Percentiles rank a stretch among this genome's conserved stretches.
These are phyloP conservation scores for Scaptodrosophila latifasciaeformis DNA, from an alignment of 2,888 invertebrate genomes.

Conservation along the genomic window DNA sequence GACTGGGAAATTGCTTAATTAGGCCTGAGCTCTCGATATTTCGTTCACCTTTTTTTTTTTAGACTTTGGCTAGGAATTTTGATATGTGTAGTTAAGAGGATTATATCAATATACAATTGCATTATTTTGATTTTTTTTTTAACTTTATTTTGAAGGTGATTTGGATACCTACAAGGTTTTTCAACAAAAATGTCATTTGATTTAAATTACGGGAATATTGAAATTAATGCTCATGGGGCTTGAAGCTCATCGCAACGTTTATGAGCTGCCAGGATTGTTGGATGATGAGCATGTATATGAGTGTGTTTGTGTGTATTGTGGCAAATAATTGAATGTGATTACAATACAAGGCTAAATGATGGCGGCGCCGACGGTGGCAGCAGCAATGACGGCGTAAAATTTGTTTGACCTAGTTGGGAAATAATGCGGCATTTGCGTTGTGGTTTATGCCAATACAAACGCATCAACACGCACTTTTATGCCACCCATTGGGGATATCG, in stretches of 20 bases:
- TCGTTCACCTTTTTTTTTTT: no score
- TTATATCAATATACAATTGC: no score
- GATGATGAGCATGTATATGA: background rate
- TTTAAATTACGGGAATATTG: constrained; percentile 56
- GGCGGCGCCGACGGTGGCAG: constrained; percentile 20
- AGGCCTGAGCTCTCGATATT: no score
- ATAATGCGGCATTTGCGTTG: no score
- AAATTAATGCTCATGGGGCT: constrained; percentile 39
- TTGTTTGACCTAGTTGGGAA: constrained; percentile 54
- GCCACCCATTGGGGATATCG: no score
- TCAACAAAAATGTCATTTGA: constrained; percentile 41
- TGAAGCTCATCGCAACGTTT: background rate
- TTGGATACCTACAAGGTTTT: constrained; percentile 3
- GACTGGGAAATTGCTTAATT: constrained; percentile 60
- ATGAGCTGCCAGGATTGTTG: background rate
- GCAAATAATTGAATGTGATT: constrained; percentile 61
- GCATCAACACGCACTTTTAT: no score
- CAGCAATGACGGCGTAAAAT: constrained; percentile 39
- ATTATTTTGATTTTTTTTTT: no score
- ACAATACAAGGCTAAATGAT: constrained; percentile 29
- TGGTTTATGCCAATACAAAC: no score
- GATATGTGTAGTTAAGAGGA: no score
- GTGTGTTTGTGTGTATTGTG: constrained; percentile 18
- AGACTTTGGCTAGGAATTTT: no score
- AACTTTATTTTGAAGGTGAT: no score